phyloP scores from a whole-genome alignment of 1,140 invertebrate genomes.

The Brachionus manjavacas region DNA sequence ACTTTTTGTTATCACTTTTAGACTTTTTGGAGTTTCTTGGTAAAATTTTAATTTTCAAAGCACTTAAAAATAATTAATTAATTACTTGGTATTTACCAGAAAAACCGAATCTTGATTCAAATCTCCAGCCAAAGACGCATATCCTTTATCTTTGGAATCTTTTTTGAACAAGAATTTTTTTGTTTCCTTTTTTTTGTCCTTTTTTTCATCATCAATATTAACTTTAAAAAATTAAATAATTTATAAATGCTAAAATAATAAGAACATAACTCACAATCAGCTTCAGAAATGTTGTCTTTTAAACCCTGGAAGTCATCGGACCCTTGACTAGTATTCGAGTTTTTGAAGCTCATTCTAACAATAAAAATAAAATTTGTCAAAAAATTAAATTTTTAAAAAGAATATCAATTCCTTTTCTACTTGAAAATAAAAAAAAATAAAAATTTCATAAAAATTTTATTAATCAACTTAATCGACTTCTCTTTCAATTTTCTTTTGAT shows the following conservation, averaged over 20 bases:
- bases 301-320: constrained; percentile 15
- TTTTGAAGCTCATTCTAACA: constrained; percentile 22
- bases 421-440: not conserved
- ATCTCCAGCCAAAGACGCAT: constrained; percentile 9
- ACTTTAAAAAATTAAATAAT: not conserved
- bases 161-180: constrained; percentile 43
- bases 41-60: not conserved
- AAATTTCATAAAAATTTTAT: not conserved
- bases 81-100: constrained; percentile 37
- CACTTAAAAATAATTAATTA: not conserved
- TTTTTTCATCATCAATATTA: constrained; percentile 17
- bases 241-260: not conserved
- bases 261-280: not conserved
- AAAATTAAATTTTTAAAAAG: not conserved
- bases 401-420: not conserved
- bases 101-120: constrained; percentile 35
- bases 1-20: constrained; percentile 13
- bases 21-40: constrained; percentile 9
- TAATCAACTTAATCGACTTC: not conserved
- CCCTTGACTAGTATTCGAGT: constrained; percentile 27
- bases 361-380: not conserved
- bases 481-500: not conserved
- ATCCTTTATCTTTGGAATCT: constrained; percentile 39
- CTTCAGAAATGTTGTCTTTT: constrained; percentile 27
- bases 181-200: constrained; percentile 28